Evolutionary conservation across 1,140 invertebrate species (phyloP).

Genomic region (Drosophila tropicalis): DNA sequence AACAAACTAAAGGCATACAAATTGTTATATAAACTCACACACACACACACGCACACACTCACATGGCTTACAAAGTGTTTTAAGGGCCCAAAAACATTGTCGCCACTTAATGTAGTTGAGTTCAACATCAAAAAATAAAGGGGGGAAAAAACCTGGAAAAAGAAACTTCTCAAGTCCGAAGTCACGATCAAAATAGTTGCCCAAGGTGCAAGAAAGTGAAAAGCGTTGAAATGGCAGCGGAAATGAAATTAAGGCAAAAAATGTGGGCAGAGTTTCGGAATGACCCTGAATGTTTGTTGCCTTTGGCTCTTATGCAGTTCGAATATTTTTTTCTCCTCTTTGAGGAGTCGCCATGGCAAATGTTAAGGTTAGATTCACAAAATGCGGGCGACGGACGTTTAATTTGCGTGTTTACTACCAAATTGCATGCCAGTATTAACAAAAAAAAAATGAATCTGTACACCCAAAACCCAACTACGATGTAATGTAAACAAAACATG

Average conservation of each 20-base stretch:
- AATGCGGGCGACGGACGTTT: slow-evolving; percentile 33
- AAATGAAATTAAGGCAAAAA: slow-evolving; percentile 57
- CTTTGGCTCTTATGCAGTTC: slow-evolving; percentile 16
- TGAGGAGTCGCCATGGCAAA: slow-evolving; percentile 51
- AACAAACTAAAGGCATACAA: slow-evolving; percentile 69
- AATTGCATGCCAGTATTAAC: slow-evolving; percentile 55
- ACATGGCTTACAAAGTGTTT: slow-evolving; percentile 65
- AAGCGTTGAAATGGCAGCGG: slow-evolving; percentile 53
- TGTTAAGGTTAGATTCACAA: slow-evolving; percentile 61
- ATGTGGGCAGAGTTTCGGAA: slow-evolving; percentile 27
- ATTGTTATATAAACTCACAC: slow-evolving; percentile 76
- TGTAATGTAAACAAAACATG: slow-evolving; percentile 6
- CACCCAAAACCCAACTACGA: neutral
- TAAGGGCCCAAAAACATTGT: slow-evolving; percentile 69
- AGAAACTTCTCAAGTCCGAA: slow-evolving; percentile 9
- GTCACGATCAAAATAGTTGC: slow-evolving; percentile 46
- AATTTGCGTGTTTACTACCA: slow-evolving; percentile 73
- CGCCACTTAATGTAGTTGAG: slow-evolving; percentile 52
- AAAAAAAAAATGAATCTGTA: slow-evolving; percentile 24
- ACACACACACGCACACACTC: slow-evolving; percentile 55
- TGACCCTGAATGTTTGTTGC: slow-evolving; percentile 30
- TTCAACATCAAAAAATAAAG: slow-evolving; percentile 35
- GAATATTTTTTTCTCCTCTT: neutral
- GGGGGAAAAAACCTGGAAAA: neutral
- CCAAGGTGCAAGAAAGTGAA: slow-evolving; percentile 41